phyloP scores from a whole-genome alignment of 2,113 vertebrate species.

The Vanacampus margaritifer region DNA sequence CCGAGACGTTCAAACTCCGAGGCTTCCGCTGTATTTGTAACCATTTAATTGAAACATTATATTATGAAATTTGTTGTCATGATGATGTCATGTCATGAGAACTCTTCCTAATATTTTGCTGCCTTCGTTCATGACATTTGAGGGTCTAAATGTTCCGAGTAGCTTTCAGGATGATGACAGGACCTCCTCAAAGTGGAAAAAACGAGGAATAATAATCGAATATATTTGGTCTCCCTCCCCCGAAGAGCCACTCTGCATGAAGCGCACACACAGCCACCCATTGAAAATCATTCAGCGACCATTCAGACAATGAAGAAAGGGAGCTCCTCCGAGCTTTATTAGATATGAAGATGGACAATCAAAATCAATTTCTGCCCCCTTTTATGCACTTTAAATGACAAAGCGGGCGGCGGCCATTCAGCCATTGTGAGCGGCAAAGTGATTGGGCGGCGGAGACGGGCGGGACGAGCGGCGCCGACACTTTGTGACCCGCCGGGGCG shows the following conservation, averaged over 20 bases:
- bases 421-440: constrained; percentile 97
- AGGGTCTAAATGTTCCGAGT: too few species aligned
- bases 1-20: too few species aligned
- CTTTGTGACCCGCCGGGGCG: constrained; percentile 92
- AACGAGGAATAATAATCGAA: background rate
- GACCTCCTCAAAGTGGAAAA: background rate
- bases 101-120: too few species aligned
- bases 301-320: constrained; percentile 99
- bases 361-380: constrained; percentile 99
- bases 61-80: too few species aligned
- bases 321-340: constrained; percentile 99
- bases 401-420: constrained; percentile 96
- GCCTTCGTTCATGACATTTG: too few species aligned
- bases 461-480: constrained; percentile 86
- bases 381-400: constrained; percentile 99
- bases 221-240: constrained; percentile 22
- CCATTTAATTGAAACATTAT: too few species aligned
- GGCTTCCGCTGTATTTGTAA: too few species aligned
- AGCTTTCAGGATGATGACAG: background rate
- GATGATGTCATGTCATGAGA: too few species aligned
- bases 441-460: constrained; percentile 88
- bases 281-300: constrained; percentile 99
- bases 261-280: constrained; percentile 90
- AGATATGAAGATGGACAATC: constrained; percentile 99
- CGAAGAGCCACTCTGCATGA: constrained; percentile 87